Evolutionary conservation across 2,113 vertebrate genomes (phyloP).

Genomic region (Platanista minor): DNA sequence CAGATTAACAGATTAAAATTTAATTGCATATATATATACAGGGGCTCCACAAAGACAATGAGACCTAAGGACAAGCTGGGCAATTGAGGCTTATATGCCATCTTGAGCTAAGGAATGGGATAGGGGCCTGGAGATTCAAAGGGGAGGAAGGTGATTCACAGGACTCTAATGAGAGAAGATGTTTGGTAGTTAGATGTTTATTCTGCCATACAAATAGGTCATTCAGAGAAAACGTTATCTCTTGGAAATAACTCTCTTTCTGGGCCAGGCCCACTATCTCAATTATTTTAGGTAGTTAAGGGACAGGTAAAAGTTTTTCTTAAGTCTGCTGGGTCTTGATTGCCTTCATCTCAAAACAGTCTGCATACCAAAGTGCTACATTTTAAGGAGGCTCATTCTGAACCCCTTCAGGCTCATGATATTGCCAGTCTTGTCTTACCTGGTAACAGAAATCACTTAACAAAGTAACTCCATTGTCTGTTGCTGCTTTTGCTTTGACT

Average conservation of each 20-base stretch:
- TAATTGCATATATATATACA: not conserved
- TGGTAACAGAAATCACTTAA: not conserved
- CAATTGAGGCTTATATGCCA: not conserved
- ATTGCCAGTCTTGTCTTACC: not conserved
- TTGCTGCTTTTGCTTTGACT: not conserved
- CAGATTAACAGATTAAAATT: not conserved
- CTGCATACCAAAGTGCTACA: not conserved
- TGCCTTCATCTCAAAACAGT: not conserved
- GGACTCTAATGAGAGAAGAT: not conserved
- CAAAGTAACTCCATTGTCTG: not conserved
- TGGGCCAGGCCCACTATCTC: not conserved
- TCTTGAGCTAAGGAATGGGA: not conserved
- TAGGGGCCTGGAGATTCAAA: not conserved
- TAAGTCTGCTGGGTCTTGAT: not conserved
- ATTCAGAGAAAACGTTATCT: not conserved
- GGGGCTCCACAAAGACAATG: not conserved
- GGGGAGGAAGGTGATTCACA: not conserved
- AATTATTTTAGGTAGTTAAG: not conserved
- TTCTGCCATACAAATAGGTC: not conserved
- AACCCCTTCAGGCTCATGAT: not conserved
- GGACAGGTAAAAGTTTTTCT: not conserved
- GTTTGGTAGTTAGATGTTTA: not conserved
- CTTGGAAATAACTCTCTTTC: not conserved
- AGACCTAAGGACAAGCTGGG: not conserved
- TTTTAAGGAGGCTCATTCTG: not conserved